Evolutionary conservation across 2,113 vertebrate species (phyloP).

Genomic region (Potamarius usumacintae): DNA sequence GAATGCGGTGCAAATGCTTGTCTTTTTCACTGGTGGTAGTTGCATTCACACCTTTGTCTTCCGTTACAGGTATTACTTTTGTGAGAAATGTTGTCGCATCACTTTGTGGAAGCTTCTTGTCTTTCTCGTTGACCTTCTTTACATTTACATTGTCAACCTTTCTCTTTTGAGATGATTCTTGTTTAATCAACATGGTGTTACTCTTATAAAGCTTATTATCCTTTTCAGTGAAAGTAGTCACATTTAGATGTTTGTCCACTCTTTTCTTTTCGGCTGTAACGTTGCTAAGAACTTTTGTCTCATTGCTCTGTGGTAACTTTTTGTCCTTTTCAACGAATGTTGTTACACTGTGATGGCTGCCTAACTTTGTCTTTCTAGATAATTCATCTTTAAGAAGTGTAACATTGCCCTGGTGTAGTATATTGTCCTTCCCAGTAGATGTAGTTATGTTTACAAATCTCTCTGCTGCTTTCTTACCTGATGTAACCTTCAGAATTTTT

Average conservation of each 20-base stretch:
- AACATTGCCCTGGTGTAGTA: background rate
- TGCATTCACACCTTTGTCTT: background rate
- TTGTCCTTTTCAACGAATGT: background rate
- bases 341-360: slow-evolving; percentile 57
- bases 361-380: slow-evolving; percentile 19
- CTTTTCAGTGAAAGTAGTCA: background rate
- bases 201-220: background rate
- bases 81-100: background rate
- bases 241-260: slow-evolving; percentile 5
- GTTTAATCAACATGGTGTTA: background rate
- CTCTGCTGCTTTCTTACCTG: slow-evolving; percentile 43
- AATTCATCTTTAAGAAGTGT: background rate
- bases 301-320: background rate
- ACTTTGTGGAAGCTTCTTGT: slow-evolving; percentile 11
- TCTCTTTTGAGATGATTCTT: slow-evolving; percentile 8
- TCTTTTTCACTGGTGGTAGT: background rate
- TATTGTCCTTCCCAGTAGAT: background rate
- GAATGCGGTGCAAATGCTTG: background rate
- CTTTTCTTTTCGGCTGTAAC: background rate
- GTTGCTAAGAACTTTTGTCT: background rate
- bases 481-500: background rate
- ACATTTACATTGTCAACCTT: slow-evolving; percentile 51
- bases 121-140: slow-evolving; percentile 25
- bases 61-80: background rate
- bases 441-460: background rate